Evolutionary conservation across 2,797 vertebrate species (phyloP).

Genomic region (Lateolabrax maculatus): DNA sequence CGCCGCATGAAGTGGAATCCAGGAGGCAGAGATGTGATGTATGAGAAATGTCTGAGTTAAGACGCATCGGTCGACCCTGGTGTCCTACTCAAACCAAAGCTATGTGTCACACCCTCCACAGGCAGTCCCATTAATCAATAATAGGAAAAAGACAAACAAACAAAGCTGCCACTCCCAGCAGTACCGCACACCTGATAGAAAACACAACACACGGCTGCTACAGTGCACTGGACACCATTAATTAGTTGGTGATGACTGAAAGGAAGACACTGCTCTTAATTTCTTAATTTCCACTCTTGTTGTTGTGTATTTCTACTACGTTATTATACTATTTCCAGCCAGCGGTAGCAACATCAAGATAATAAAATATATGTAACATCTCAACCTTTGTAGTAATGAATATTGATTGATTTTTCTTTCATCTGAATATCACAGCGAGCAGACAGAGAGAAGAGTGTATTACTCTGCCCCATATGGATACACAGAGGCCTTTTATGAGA

Average conservation of each 20-base stretch:
- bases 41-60: slow-evolving; percentile 41
- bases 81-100: slow-evolving; percentile 55
- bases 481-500: slow-evolving; percentile 39
- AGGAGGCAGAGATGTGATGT: slow-evolving; percentile 51
- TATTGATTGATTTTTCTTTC: slow-evolving; percentile 35
- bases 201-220: slow-evolving; percentile 13
- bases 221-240: neutral
- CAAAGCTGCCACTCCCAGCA: slow-evolving; percentile 42
- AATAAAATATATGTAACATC: slow-evolving; percentile 12
- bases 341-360: neutral
- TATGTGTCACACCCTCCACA: slow-evolving; percentile 69
- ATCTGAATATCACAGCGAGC: slow-evolving; percentile 27
- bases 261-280: neutral
- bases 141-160: slow-evolving; percentile 34
- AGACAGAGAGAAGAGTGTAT: slow-evolving; percentile 12
- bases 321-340: neutral
- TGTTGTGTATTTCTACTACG: neutral
- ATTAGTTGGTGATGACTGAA: neutral
- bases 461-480: slow-evolving; percentile 17
- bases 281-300: neutral
- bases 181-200: slow-evolving; percentile 43
- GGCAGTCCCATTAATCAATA: slow-evolving; percentile 67
- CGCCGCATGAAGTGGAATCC: slow-evolving; percentile 50
- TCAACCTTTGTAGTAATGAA: slow-evolving; percentile 10
- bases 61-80: slow-evolving; percentile 34